Evolutionary conservation across 2,888 invertebrate genomes (phyloP).

Genomic region (Pachycephus smyrnensis): DNA sequence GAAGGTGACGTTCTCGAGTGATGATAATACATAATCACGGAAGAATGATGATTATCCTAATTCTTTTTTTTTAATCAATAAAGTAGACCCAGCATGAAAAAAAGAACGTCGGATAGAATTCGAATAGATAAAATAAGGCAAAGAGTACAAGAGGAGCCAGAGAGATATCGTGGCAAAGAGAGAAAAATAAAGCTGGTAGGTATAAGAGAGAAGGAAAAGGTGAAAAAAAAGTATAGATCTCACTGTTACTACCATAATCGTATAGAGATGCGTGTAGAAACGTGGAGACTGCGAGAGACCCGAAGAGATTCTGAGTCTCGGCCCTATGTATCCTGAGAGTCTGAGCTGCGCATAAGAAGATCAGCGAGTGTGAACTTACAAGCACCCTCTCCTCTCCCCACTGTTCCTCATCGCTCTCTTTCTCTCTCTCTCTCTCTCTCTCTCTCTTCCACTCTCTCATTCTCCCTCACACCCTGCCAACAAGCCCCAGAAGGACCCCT

Average conservation of each 20-base stretch:
- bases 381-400: slow-evolving; percentile 9
- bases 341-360: slow-evolving; percentile 8
- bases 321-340: not conserved
- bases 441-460: not conserved
- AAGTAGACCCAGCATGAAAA: not conserved
- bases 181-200: not conserved
- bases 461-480: not conserved
- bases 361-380: slow-evolving; percentile 26
- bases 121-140: not conserved
- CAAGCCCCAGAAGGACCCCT: not conserved
- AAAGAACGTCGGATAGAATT: not conserved
- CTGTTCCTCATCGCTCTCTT: not conserved
- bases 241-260: not conserved
- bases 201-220: not conserved
- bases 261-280: not conserved
- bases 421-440: not conserved
- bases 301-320: not conserved
- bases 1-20: not conserved
- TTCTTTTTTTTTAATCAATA: not conserved
- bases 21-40: not conserved
- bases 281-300: not conserved
- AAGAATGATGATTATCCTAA: not conserved
- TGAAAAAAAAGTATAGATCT: not conserved
- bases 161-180: not conserved
- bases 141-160: not conserved